Evolutionary conservation across 2,113 vertebrate genomes (phyloP).

Genomic region (Entosphenus tridentatus): DNA sequence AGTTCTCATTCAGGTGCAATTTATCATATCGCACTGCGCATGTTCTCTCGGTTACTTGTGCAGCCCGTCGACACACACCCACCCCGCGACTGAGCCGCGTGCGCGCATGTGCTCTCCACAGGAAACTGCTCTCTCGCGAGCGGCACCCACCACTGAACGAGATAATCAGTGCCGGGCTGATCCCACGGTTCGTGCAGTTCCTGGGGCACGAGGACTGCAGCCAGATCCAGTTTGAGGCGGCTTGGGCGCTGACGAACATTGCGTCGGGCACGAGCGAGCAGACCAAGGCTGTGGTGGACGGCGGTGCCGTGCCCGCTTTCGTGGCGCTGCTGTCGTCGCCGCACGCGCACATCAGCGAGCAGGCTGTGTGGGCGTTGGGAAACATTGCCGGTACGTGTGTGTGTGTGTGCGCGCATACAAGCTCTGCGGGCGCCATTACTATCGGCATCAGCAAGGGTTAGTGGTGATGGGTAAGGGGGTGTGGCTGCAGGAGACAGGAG

Average conservation of each 20-base stretch:
- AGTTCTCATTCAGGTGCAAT: no score
- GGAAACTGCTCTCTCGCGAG: conserved; percentile 47
- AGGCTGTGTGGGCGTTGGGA: conserved; percentile 66
- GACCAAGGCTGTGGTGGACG: conserved; percentile 47
- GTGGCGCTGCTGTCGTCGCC: conserved; percentile 43
- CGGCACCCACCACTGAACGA: conserved; percentile 37
- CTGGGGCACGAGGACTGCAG: conserved; percentile 23
- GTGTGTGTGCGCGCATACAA: neutral
- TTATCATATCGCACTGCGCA: no score
- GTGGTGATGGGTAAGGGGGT: no score
- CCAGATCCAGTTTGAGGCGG: conserved; percentile 54
- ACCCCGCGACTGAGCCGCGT: no score
- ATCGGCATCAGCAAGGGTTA: no score
- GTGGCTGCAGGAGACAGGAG: neutral
- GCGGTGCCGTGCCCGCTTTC: conserved; percentile 42
- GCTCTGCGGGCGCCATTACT: neutral
- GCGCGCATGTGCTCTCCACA: conserved; percentile 12
- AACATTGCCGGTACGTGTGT: conserved; percentile 54
- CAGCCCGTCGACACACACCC: no score
- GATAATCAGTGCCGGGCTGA: conserved; percentile 36
- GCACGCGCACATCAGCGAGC: conserved; percentile 46
- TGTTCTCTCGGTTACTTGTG: no score
- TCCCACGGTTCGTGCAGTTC: conserved; percentile 45
- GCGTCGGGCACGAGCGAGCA: conserved; percentile 56
- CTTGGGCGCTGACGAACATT: conserved; percentile 73